These are phyloP conservation scores for Latheticus oryzae DNA, from an alignment of 2,888 invertebrate species.

Conservation along the genomic window DNA sequence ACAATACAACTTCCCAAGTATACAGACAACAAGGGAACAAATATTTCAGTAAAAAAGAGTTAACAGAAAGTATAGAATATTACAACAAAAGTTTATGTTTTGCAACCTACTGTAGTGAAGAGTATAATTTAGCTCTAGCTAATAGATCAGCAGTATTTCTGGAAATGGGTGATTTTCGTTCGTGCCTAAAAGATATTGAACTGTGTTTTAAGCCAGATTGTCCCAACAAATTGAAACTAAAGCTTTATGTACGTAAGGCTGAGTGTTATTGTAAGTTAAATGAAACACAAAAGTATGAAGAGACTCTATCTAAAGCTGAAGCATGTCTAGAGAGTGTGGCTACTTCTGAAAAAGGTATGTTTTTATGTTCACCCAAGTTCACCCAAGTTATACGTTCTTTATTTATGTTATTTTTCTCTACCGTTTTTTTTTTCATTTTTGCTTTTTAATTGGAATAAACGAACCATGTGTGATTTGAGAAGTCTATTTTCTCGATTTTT, in stretches of 20 bases:
- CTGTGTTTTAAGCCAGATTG: slow-evolving; percentile 72
- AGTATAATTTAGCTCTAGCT: slow-evolving; percentile 73
- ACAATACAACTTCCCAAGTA: slow-evolving; percentile 56
- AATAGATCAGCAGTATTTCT: slow-evolving; percentile 78
- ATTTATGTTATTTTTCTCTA: background rate
- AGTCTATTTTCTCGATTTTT: too few species aligned
- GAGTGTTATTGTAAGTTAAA: slow-evolving; percentile 72
- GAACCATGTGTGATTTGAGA: too few species aligned
- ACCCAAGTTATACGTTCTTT: too few species aligned
- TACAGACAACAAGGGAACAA: slow-evolving; percentile 70
- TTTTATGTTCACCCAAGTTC: background rate
- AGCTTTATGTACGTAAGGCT: slow-evolving; percentile 74
- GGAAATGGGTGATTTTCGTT: slow-evolving; percentile 71
- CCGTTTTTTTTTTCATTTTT: background rate
- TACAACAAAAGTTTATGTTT: slow-evolving; percentile 74
- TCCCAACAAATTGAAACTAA: slow-evolving; percentile 72
- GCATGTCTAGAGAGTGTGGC: slow-evolving; percentile 45
- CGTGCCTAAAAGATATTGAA: slow-evolving; percentile 74
- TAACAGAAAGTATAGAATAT: slow-evolving; percentile 68
- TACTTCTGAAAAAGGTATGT: slow-evolving; percentile 53
- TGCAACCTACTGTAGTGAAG: slow-evolving; percentile 69
- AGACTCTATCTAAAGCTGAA: too few species aligned
- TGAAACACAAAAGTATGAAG: too few species aligned
- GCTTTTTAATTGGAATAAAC: too few species aligned
- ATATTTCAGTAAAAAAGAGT: slow-evolving; percentile 69